Conservation (phyloP, 2,113 vertebrate genomes). For the Mesembrinibis cayennensis region DNA sequence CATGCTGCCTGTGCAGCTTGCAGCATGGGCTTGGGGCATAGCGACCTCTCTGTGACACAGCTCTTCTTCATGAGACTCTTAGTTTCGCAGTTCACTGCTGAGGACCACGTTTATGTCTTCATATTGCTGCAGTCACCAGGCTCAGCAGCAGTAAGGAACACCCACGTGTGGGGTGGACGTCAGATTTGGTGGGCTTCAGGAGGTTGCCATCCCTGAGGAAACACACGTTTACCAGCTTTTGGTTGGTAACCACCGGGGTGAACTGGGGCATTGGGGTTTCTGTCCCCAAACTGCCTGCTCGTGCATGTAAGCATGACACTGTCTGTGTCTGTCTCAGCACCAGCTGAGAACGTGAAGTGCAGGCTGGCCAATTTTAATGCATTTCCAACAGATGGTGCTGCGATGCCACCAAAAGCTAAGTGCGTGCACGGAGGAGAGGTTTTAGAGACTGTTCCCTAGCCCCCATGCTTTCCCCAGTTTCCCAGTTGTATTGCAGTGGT, state of each 20-base stretch:
- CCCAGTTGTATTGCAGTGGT: fast-evolving
- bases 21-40: fast-evolving
- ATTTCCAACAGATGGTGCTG: slow-evolving; percentile 48
- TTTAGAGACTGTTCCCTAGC: fast-evolving
- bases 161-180: too few species aligned
- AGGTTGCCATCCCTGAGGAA: background rate
- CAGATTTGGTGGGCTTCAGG: background rate
- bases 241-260: background rate
- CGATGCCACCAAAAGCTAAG: background rate
- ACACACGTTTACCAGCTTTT: fast-evolving
- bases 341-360: background rate
- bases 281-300: fast-evolving
- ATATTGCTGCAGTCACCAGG: fast-evolving
- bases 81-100: background rate
- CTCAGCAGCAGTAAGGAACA: background rate
- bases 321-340: background rate
- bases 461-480: background rate
- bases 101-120: background rate
- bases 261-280: fast-evolving
- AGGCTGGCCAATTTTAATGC: fast-evolving
- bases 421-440: fast-evolving
- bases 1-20: background rate
- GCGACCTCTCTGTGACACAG: background rate
- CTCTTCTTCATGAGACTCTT: background rate
- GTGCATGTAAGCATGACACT: fast-evolving